Evolutionary conservation across 2,797 vertebrate species (phyloP).

Genomic region (Silurus lanzhouensis): DNA sequence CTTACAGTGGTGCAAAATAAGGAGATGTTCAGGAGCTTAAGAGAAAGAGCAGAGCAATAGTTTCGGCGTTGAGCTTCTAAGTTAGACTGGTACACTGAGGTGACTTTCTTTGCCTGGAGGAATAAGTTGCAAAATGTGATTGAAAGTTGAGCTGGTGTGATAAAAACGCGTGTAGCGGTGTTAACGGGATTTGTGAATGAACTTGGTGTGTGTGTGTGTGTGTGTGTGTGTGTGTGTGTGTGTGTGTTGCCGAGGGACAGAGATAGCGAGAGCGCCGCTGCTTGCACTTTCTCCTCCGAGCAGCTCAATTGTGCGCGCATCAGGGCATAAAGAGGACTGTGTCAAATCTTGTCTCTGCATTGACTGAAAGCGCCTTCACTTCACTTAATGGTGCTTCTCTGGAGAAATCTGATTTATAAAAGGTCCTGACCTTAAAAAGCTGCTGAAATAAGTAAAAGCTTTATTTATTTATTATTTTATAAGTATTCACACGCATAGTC

Average conservation of each 20-base stretch:
- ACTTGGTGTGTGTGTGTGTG: slow-evolving; percentile 37
- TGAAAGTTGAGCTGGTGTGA: slow-evolving; percentile 6
- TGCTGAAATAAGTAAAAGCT: background rate
- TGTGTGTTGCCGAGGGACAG: slow-evolving; percentile 17
- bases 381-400: background rate
- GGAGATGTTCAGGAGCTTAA: background rate
- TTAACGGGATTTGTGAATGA: slow-evolving; percentile 61
- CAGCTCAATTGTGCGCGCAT: background rate
- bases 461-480: background rate
- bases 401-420: background rate
- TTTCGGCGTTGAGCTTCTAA: background rate
- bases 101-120: background rate
- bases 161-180: slow-evolving; percentile 24
- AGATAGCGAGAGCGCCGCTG: slow-evolving; percentile 6
- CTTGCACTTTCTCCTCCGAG: slow-evolving; percentile 7
- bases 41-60: background rate
- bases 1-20: slow-evolving; percentile 12
- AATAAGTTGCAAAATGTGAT: background rate
- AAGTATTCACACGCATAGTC: background rate
- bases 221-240: slow-evolving; percentile 9
- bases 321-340: background rate
- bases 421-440: background rate
- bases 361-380: background rate
- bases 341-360: background rate
- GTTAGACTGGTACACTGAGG: background rate